Conservation (phyloP, 2,888 invertebrate genomes). For the Cordilura impudica region DNA sequence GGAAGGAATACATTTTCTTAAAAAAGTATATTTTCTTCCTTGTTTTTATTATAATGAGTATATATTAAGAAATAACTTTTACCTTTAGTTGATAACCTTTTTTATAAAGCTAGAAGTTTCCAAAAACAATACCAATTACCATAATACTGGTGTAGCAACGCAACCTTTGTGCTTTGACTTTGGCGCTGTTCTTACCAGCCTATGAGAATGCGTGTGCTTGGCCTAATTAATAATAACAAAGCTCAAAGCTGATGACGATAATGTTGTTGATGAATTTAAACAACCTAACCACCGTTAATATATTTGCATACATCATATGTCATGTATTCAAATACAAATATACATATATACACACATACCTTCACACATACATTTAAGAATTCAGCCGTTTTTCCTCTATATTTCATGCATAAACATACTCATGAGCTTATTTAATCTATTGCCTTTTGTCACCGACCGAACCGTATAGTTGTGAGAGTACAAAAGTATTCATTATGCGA, state of each 20-base stretch:
- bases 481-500: constrained; percentile 21
- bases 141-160: not conserved
- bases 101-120: too few relatives aligned
- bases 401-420: not conserved
- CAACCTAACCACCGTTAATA: constrained; percentile 5
- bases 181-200: not conserved
- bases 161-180: not conserved
- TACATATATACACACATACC: not conserved
- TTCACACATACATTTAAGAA: not conserved
- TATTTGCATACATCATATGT: constrained; percentile 7
- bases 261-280: constrained; percentile 8
- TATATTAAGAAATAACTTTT: not conserved
- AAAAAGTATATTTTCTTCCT: too few relatives aligned
- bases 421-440: constrained; percentile 15
- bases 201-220: constrained; percentile 27
- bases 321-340: not conserved
- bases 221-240: constrained; percentile 21
- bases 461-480: not conserved
- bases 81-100: constrained; percentile 17
- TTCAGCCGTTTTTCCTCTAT: not conserved
- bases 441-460: not conserved
- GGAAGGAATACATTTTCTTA: too few relatives aligned
- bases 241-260: not conserved
- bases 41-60: not conserved
- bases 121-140: too few relatives aligned